Conservation (phyloP, 2,888 invertebrate species). For the Drosophila borealis region DNA sequence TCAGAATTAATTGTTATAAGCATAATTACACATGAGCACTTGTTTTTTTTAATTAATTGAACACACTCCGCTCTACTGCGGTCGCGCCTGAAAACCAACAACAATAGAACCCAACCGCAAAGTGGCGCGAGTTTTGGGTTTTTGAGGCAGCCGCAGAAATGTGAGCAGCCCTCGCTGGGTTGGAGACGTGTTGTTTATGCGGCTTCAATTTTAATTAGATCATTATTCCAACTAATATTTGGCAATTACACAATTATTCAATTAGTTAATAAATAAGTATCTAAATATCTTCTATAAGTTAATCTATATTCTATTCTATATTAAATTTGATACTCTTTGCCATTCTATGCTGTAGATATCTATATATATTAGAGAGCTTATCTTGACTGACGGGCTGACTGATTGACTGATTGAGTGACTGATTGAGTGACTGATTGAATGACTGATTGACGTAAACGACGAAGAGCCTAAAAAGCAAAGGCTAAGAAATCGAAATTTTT, state of each 20-base stretch:
- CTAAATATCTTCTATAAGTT: too few relatives aligned
- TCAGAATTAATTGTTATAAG: conserved; percentile 40
- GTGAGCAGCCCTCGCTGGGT: conserved; percentile 9
- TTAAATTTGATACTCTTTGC: neutral
- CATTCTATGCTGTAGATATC: too few relatives aligned
- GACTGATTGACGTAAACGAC: too few relatives aligned
- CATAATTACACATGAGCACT: conserved; percentile 23
- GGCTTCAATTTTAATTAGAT: conserved; percentile 8
- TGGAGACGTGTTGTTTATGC: neutral
- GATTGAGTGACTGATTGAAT: too few relatives aligned
- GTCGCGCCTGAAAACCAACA: conserved; percentile 12
- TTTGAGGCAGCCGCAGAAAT: conserved; percentile 39
- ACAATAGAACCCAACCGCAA: conserved; percentile 33
- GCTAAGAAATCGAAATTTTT: too few relatives aligned
- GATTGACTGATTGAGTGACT: too few relatives aligned
- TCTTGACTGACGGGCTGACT: too few relatives aligned
- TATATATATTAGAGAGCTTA: too few relatives aligned
- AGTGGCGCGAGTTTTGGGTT: conserved; percentile 29
- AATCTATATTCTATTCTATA: neutral
- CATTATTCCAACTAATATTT: conserved; percentile 8
- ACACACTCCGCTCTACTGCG: conserved; percentile 8
- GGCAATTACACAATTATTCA: conserved; percentile 10
- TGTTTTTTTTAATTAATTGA: conserved; percentile 29
- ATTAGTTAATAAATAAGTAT: neutral
- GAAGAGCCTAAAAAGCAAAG: too few relatives aligned